phyloP scores from a whole-genome alignment of 2,888 invertebrate genomes.

The Hyposoter didymator region DNA sequence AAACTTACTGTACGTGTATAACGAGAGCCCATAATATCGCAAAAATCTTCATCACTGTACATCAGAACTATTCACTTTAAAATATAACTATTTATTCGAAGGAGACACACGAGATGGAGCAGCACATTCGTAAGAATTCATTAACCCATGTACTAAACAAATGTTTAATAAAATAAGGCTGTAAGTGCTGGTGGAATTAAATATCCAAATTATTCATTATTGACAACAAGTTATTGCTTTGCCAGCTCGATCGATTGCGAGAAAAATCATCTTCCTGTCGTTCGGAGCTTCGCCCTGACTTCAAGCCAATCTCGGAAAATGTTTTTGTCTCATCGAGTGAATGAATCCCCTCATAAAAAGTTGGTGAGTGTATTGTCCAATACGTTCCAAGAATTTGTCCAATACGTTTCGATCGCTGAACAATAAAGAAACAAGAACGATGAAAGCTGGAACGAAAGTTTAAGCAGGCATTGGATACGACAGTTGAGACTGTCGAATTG shows the following conservation, averaged over 20 bases:
- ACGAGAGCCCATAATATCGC: neutral
- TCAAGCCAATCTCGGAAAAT: no score
- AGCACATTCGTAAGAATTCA: neutral
- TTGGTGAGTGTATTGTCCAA: no score
- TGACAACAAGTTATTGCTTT: conserved; percentile 63
- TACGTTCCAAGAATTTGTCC: no score
- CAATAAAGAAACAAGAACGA: no score
- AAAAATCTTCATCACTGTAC: conserved; percentile 12
- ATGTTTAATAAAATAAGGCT: conserved; percentile 37
- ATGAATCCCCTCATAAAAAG: no score
- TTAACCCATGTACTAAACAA: conserved; percentile 27
- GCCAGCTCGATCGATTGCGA: conserved; percentile 28
- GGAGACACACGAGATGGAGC: neutral
- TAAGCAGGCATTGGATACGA: no score
- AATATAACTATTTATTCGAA: conserved; percentile 51
- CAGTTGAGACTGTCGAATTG: neutral
- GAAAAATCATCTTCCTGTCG: neutral
- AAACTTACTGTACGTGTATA: neutral
- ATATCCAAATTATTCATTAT: conserved; percentile 47
- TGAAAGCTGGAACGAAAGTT: neutral
- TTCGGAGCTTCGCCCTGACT: neutral
- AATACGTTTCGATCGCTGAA: no score
- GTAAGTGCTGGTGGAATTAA: conserved; percentile 42
- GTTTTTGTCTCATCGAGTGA: no score
- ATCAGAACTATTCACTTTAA: conserved; percentile 11